These are phyloP conservation scores for Drosophila helvetica DNA, from an alignment of 2,888 invertebrate genomes.

Conservation along the genomic window DNA sequence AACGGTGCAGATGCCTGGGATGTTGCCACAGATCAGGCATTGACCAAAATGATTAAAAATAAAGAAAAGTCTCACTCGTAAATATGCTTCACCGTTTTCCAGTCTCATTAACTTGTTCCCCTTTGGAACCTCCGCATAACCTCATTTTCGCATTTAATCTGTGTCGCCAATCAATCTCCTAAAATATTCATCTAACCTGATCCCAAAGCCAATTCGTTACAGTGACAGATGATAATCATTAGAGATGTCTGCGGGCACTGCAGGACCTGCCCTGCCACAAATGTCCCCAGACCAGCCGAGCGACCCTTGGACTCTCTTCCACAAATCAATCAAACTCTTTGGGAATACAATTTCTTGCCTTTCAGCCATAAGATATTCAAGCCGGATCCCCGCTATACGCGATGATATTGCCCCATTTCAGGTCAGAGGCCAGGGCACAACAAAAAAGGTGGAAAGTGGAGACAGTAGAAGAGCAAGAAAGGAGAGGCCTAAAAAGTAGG, in stretches of 20 bases:
- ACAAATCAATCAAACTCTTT: constrained; percentile 47
- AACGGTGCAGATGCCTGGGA: neutral
- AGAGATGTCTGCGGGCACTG: neutral
- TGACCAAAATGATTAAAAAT: no score
- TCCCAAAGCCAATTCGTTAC: constrained; percentile 14
- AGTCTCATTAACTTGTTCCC: neutral
- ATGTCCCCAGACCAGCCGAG: neutral
- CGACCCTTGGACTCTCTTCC: constrained; percentile 5
- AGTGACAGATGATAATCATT: constrained; percentile 35
- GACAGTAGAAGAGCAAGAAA: neutral
- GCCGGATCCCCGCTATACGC: constrained; percentile 14
- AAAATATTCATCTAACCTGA: constrained; percentile 10
- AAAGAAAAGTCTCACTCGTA: no score
- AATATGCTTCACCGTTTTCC: neutral
- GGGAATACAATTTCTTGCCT: constrained; percentile 30
- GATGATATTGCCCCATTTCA: constrained; percentile 40
- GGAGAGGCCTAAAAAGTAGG: constrained; percentile 10
- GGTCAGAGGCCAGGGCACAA: constrained; percentile 15
- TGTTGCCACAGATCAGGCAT: no score
- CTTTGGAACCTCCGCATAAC: neutral
- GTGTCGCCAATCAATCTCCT: neutral
- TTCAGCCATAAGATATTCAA: constrained; percentile 40
- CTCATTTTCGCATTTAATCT: neutral
- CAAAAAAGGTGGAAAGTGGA: constrained; percentile 24
- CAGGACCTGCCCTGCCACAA: neutral